Base-by-base conservation (phyloP, 2,113 vertebrate genomes). In the Heterochromis multidens region DNA sequence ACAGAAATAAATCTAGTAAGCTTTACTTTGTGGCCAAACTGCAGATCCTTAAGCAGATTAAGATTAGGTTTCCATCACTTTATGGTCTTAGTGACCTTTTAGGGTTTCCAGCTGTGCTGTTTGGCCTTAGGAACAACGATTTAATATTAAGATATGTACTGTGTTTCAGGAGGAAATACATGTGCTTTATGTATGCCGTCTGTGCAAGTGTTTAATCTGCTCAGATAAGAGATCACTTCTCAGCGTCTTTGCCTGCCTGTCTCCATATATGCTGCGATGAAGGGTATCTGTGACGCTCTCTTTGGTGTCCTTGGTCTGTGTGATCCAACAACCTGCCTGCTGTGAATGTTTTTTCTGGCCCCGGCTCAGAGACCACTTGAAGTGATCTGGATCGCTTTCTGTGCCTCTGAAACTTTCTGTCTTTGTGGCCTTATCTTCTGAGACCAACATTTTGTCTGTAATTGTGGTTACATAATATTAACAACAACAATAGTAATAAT, bases 361-460 rank as follows among this genome's bases (percentile, higher is more conserved):
- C 25, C 33, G 23, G 54, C 78, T 83, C 86, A 81, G 56, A 81
- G 29, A 25, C 29, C 80, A 67, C 67, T 85, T 83, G 19, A 84
- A 57, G 54, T 29, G 52, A 62, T 80, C 78, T 43, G 25, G 29
- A 83, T 58, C 29, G 23, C 80, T 91, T 62, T 85, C 19, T 77
- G 87, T 84, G 74, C 88, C 89, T 92, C 86, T 81, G 74, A 82
- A 87, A 91, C 77, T 63, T n/a, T n/a, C n/a, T 46, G 87, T 91
- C 80, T 83, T n/a, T 19, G 65, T 88, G 93, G 93, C 92, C 93
- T 95, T 95, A 91, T 57, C 74, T 81, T 86, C 49, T 62, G 27
- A 88, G 40, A 89, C 85, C 80, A 61, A 90, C 85, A 79, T 80
- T 57, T 81, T 43, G 77, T 88, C 60, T 86, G 62, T 88, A 80